Evolutionary conservation across 92 coral and sea anemone species (phyloP).

Genomic region (Isaurus tuberculatus): DNA sequence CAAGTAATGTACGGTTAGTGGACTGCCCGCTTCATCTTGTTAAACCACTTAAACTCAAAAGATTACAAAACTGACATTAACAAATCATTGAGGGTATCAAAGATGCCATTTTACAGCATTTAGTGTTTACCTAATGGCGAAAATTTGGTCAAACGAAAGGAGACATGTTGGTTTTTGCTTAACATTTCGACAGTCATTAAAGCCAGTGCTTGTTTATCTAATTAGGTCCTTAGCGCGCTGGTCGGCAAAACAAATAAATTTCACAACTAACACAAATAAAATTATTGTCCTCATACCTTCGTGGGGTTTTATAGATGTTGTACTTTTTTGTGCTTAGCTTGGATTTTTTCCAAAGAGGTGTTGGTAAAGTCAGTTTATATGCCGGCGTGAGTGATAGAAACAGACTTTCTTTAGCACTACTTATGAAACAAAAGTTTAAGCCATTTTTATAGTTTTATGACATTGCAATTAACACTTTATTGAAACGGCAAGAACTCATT

Average conservation of each 20-base stretch:
- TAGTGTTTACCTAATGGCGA: not conserved
- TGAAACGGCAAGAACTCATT: slow-evolving; percentile 15
- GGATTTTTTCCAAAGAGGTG: not conserved
- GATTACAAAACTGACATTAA: not conserved
- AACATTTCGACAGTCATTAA: not conserved
- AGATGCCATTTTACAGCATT: not conserved
- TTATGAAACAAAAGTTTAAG: slow-evolving; percentile 17
- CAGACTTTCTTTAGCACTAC: slow-evolving; percentile 8
- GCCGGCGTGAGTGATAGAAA: slow-evolving; percentile 3
- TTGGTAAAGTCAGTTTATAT: not conserved
- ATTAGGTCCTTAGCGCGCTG: slow-evolving; percentile 26
- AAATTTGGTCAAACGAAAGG: not conserved
- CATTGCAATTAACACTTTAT: slow-evolving; percentile 45
- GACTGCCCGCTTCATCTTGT: not conserved
- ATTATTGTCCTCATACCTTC: not conserved
- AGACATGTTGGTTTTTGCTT: not conserved
- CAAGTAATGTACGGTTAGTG: not conserved
- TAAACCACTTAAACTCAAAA: not conserved
- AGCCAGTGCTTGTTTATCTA: slow-evolving; percentile 23
- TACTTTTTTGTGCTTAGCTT: not conserved
- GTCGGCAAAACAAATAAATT: slow-evolving; percentile 18
- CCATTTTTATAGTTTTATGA: slow-evolving; percentile 29
- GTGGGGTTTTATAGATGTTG: not conserved
- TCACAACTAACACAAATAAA: slow-evolving; percentile 16
- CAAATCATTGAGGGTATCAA: not conserved